Evolutionary conservation across 2,888 invertebrate genomes (phyloP), one percentile per base, ranked within the genome.

Genomic region (Pilophorus perplexus): DNA sequence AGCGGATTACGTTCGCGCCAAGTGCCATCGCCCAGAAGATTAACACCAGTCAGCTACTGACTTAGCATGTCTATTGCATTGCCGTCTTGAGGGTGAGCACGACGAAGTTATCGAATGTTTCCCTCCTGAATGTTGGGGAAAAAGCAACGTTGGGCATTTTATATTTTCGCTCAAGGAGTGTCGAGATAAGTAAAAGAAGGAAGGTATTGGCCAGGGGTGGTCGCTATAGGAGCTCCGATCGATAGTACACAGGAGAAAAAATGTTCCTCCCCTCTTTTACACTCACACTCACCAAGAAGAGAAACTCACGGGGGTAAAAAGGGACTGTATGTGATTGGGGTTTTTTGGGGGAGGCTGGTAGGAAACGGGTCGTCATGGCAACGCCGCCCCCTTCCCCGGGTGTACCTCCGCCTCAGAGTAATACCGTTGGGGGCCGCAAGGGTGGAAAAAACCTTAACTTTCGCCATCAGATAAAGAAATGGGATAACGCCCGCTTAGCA

Each of bases 241-340:
- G 69, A 67, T 69, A 67, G 50, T 28, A 54, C 59, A 46, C 57
- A 48, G 64, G 44, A 55, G 67, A 67, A 69, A 69, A 69, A 69
- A 68, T 57, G 57, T 57, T 64, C 25, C 44, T 16, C 18, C 64
- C 38, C 20, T 40, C 52, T 52, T 40, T 27, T 40, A 44, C 40
- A 25, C 20, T 33, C 42, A 6, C 44, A n/a, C 27, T 42, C 38
- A 6, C 22, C 18, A 12, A 20, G 12, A 20, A 14, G 42, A 27
- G 59, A 59, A 54, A 54, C 57, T 66, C 66, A n/a, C 44, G 52
- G 66, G 69, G 66, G 64, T 65, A 67, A 69, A 69, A 69, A 69
- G 65, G 69, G 18, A 33, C 65, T 48, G 69, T 62, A 66, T 69
- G 66, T 69, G 69, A 69, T 69, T 69, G 69, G 69, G 66, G 69